phyloP scores from a whole-genome alignment of 2,797 vertebrate species.

The Labeo calbasu region DNA sequence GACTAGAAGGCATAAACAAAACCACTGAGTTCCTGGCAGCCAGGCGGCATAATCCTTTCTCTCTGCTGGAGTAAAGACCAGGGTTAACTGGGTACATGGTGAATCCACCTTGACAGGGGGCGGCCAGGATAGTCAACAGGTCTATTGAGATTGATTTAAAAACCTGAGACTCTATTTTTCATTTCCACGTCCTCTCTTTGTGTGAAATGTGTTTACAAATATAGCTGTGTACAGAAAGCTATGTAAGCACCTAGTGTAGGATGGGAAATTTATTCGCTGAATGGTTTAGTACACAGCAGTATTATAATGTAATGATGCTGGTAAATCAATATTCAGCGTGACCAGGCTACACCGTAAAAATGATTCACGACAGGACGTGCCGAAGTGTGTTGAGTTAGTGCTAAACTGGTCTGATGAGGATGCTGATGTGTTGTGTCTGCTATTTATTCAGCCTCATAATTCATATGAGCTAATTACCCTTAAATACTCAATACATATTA shows the following conservation, averaged over 20 bases:
- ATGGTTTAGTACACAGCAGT: conserved; percentile 49
- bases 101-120: conserved; percentile 19
- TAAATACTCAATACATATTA: conserved; percentile 4
- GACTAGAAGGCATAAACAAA: conserved; percentile 44
- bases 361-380: conserved; percentile 62
- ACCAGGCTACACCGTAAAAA: conserved; percentile 69
- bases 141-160: conserved; percentile 4
- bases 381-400: conserved; percentile 12
- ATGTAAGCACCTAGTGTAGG: conserved; percentile 30
- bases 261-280: conserved; percentile 11
- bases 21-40: conserved; percentile 63
- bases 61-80: conserved; percentile 27
- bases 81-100: conserved; percentile 24
- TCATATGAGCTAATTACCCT: conserved; percentile 20
- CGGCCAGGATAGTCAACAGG: neutral
- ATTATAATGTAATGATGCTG: conserved; percentile 68
- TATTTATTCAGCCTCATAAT: conserved; percentile 28
- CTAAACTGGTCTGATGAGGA: conserved; percentile 14
- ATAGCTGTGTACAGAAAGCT: conserved; percentile 13
- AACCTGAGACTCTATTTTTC: neutral
- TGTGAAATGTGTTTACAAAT: conserved; percentile 9
- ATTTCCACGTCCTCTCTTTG: conserved; percentile 8
- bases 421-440: conserved; percentile 19
- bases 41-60: conserved; percentile 55
- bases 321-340: conserved; percentile 66